These are phyloP conservation scores for Caenorhabditis parvicauda DNA, from an alignment of 2,888 invertebrate species.

Conservation along the genomic window DNA sequence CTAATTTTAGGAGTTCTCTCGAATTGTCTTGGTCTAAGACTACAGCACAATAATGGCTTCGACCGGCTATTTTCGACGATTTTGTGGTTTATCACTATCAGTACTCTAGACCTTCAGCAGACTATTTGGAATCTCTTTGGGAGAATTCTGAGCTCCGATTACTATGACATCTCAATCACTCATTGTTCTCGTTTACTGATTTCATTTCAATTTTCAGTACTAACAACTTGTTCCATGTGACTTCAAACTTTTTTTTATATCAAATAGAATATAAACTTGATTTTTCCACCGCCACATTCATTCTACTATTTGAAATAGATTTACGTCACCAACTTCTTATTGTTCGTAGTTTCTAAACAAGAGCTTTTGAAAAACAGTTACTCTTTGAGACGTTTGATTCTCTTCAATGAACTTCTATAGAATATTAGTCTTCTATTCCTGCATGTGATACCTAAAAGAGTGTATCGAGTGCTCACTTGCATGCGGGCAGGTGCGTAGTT, in stretches of 20 bases:
- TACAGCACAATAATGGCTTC: constrained; percentile 53
- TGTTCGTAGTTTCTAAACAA: too few relatives aligned
- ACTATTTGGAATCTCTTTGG: constrained; percentile 45
- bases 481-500: too few relatives aligned
- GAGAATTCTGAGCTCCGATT: constrained; percentile 10
- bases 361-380: too few relatives aligned
- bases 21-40: constrained; percentile 42
- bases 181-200: neutral
- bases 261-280: constrained; percentile 2
- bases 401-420: too few relatives aligned
- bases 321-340: too few relatives aligned
- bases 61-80: constrained; percentile 47
- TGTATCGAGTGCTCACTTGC: too few relatives aligned
- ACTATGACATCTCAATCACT: neutral
- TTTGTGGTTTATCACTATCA: constrained; percentile 62
- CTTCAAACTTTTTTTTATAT: neutral
- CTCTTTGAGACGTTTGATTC: too few relatives aligned
- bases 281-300: too few relatives aligned
- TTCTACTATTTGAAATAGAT: too few relatives aligned
- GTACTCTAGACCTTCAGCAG: constrained; percentile 50
- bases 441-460: too few relatives aligned
- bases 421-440: too few relatives aligned
- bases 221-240: constrained; percentile 4
- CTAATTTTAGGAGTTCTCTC: constrained; percentile 44
- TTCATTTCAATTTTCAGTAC: neutral